phyloP scores from a whole-genome alignment of 2,888 invertebrate species.

The Leptarthrus brevirostris region DNA sequence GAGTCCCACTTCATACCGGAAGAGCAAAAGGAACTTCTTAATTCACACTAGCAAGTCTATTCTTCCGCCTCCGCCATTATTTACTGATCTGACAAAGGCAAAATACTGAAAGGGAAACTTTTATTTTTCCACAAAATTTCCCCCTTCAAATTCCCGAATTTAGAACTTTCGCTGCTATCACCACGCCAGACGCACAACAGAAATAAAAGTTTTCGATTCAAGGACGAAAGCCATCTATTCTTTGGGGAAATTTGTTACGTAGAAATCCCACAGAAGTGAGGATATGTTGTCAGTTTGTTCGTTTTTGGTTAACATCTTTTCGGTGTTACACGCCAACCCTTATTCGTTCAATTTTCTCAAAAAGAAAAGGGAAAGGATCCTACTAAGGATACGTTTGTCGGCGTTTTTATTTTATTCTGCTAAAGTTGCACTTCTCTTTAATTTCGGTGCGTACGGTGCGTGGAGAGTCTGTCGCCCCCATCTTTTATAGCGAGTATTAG shows the following conservation, averaged over 20 bases:
- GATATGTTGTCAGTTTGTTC: conserved; percentile 33
- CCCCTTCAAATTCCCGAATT: conserved; percentile 8
- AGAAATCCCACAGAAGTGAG: neutral
- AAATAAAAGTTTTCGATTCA: neutral
- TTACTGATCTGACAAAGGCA: neutral
- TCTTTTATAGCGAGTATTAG: conserved; percentile 16
- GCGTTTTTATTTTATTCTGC: conserved; percentile 10
- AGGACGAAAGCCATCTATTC: conserved; percentile 23
- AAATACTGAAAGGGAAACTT: neutral
- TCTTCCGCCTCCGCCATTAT: neutral
- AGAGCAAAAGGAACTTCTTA: neutral
- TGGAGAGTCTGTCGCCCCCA: conserved; percentile 11
- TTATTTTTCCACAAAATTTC: neutral
- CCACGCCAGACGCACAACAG: neutral
- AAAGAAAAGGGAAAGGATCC: neutral
- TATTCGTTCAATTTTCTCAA: neutral
- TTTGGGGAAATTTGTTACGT: neutral
- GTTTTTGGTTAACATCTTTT: conserved; percentile 27
- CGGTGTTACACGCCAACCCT: conserved; percentile 19
- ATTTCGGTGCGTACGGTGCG: neutral
- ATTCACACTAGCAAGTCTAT: neutral
- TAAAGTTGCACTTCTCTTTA: conserved; percentile 11
- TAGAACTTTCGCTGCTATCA: conserved; percentile 5
- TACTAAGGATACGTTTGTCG: too few species aligned
- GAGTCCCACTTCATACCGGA: neutral